Evolutionary conservation across 2,113 vertebrate genomes (phyloP), one percentile per base, ranked within the genome.

Genomic region (Neogobius melanostomus): DNA sequence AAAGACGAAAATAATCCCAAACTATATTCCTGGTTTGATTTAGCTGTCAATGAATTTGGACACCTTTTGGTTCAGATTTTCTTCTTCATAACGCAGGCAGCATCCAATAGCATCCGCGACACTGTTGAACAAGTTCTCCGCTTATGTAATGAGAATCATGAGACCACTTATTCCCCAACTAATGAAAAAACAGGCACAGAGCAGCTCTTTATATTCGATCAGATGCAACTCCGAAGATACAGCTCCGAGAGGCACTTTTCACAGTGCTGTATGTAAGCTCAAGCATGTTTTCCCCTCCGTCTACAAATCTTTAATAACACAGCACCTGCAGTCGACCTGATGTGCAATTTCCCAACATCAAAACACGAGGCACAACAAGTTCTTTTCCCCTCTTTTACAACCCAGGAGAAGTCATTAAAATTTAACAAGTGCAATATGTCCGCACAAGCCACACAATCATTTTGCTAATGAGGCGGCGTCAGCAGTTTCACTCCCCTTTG

Each of bases 391-490:
- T 64, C 53, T 63, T 67, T 61, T 53, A 57, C 68, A 11, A 72
- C 75, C 69, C 6, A 44, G 53, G 36, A 64, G 21, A 1, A 7
- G 14, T 64, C 75, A 72, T 76, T 74, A 67, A 77, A 64, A 69
- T 75, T 46, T 75, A 73, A 85, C 75, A 74, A 46, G 47, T 21
- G 59, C 68, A 59, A 63, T 73, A 63, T 59, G 68, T 72, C 43
- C 21, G 73, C 51, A 50, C 65, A 9, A 54, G 68, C 66, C 61
- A 44, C 0, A 7, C 49, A 66, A 75, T 80, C 65, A 66, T 57
- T 69, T n/a, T 59, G 44, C 71, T 71, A 73, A 73, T 71, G 72
- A 80, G 66, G 71, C 65, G 17, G 12, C 14, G 59, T 78, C 78
- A 74, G 80, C 69, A 28, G 17, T 66, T 73, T 56, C 11, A 28